Conservation (phyloP, 2,113 vertebrate genomes). For the Megaptera novaeangliae region DNA sequence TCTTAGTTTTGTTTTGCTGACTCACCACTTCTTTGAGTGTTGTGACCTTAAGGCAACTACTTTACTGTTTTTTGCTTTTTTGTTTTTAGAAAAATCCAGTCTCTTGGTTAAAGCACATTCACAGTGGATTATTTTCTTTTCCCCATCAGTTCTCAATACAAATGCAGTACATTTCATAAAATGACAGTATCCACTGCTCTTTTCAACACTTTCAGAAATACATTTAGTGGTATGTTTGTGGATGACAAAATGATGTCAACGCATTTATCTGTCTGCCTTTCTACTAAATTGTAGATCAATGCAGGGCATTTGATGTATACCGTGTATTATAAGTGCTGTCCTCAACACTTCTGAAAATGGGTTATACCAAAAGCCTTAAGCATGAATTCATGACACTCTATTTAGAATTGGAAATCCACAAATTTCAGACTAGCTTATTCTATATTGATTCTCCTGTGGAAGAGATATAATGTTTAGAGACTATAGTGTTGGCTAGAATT, state of each 20-base stretch:
- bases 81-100: constrained; percentile 21
- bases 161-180: constrained; percentile 44
- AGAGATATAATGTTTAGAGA: neutral
- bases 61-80: constrained; percentile 36
- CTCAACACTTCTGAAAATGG: constrained; percentile 28
- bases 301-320: neutral
- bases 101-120: constrained; percentile 40
- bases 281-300: constrained; percentile 21
- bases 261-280: constrained; percentile 50
- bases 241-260: constrained; percentile 33
- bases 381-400: neutral
- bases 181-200: neutral
- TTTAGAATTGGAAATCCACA: neutral
- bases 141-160: neutral
- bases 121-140: constrained; percentile 5
- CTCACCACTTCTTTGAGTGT: constrained; percentile 67
- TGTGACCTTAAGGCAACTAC: constrained; percentile 61
- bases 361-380: neutral
- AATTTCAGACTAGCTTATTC: constrained; percentile 25
- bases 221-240: neutral
- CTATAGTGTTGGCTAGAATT: neutral
- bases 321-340: neutral
- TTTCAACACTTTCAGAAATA: constrained; percentile 10
- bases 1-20: constrained; percentile 60
- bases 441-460: neutral